Evolutionary conservation across 2,113 vertebrate genomes (phyloP), one percentile per base, ranked within the genome.

Genomic region (Craseonycteris thonglongyai): DNA sequence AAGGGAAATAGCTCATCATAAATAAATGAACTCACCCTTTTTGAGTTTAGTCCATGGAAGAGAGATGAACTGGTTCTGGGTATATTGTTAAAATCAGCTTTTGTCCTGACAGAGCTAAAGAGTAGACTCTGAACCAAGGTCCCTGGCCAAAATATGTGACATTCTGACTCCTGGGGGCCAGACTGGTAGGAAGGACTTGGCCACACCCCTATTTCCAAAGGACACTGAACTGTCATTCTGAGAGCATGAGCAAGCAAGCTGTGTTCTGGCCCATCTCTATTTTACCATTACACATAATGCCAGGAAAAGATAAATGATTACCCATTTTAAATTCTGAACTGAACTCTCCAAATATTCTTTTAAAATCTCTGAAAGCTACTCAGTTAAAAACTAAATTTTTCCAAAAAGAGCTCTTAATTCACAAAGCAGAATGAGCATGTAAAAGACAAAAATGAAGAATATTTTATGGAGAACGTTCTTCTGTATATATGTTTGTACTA

Each of bases 391-490:
- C 16, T 90, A 35, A 28, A 78, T 16, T 88, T 96, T 94, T 24
- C 35, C 63, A 28, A 58, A 84, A 91, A 90, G 61, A 96, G 26
- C 84, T 92, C 86, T 96, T 81, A 94, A 72, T 90, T 96, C 54
- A 69, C 90, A 63, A 91, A 96, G 83, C 85, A 94, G 75, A 96
- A 96, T 95, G 95, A 96, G 91, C 76, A 96, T 65, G 91, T 96
- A 75, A 96, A 93, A 91, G 40, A 96, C 91, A 94, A 91, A 95
- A 95, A 83, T 56, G 38, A 83, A 91, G 65, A 74, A 78, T 82
- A 80, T 79, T 91, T 74, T 90, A 79, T 88, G 80, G n/a, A 94
- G 63, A 92, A 88, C 87, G 40, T 61, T 91, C 59, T 88, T 54
- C 94, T 26, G 49, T 80, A 49, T 49, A 82, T 0, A 45, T 96